These are phyloP conservation scores for Gallinago nigripennis DNA, from an alignment of 2,797 vertebrate species.

Conservation along the genomic window DNA sequence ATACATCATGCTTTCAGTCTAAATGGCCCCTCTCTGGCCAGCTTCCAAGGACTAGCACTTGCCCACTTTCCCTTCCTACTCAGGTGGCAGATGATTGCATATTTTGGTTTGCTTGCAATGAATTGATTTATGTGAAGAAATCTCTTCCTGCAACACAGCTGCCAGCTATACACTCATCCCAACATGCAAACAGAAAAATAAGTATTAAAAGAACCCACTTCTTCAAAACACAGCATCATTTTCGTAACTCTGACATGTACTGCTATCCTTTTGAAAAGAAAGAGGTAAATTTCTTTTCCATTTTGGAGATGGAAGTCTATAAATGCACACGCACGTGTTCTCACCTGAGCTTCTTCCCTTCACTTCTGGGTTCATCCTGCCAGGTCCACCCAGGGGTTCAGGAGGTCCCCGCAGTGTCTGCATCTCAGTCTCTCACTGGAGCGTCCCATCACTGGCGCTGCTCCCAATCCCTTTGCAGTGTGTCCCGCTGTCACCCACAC, in stretches of 20 bases:
- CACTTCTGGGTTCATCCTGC: background rate
- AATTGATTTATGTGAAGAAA: background rate
- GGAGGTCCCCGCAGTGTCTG: background rate
- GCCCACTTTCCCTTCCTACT: background rate
- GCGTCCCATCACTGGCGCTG: fast-evolving
- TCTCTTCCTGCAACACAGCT: background rate
- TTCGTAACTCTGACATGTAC: background rate
- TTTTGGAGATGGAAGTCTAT: background rate
- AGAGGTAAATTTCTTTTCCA: background rate
- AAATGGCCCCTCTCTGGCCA: background rate
- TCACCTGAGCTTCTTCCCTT: background rate
- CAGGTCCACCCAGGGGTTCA: background rate
- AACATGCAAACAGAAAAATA: background rate
- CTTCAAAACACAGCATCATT: background rate
- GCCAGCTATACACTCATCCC: background rate
- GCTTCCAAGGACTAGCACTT: background rate
- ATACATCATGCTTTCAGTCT: fast-evolving
- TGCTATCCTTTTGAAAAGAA: background rate
- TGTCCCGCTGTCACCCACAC: background rate
- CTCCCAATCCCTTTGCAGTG: fast-evolving
- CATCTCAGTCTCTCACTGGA: background rate
- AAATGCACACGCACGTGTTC: background rate
- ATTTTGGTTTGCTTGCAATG: background rate
- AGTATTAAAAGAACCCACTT: background rate
- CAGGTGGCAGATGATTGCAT: background rate